A percentile compares a stretch with the other conserved stretches of the same genome.
phyloP scores from a whole-genome alignment of 2,113 vertebrate species.

The Caranx melampygus region DNA sequence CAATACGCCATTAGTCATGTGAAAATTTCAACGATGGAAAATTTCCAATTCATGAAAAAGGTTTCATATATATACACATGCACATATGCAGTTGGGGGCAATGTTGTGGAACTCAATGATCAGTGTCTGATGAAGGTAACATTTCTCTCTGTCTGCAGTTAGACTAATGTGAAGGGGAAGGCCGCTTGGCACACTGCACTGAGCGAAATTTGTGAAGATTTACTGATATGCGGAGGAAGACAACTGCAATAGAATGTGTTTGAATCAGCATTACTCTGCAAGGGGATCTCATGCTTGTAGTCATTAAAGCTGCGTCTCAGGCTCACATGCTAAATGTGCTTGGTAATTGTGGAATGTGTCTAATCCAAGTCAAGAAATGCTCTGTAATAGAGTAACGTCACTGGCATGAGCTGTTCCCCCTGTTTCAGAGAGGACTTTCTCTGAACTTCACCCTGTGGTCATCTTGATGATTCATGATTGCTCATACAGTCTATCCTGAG shows the following conservation, averaged over 20 bases:
- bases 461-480: conserved; percentile 32
- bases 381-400: conserved; percentile 41
- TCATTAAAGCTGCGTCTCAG: conserved; percentile 34
- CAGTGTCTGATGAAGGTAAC: conserved; percentile 68
- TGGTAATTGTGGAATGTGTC: conserved; percentile 41
- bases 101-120: conserved; percentile 74
- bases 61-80: conserved; percentile 50
- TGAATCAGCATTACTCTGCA: conserved; percentile 85
- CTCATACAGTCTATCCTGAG: conserved; percentile 11
- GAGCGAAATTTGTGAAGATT: conserved; percentile 76
- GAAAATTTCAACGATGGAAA: conserved; percentile 62
- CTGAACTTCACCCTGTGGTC: conserved; percentile 30
- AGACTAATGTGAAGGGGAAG: conserved; percentile 79
- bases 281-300: conserved; percentile 82
- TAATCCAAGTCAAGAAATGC: conserved; percentile 43
- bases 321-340: conserved; percentile 49
- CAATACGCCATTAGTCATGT: conserved; percentile 75
- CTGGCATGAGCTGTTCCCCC: not conserved
- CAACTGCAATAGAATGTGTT: conserved; percentile 81
- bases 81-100: conserved; percentile 51
- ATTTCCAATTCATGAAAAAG: conserved; percentile 77
- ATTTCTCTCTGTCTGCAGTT: conserved; percentile 73
- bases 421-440: conserved; percentile 1
- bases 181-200: conserved; percentile 72
- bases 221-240: conserved; percentile 76